Evolutionary conservation across 2,888 invertebrate genomes (phyloP).

Genomic region (Drosophila yooni): DNA sequence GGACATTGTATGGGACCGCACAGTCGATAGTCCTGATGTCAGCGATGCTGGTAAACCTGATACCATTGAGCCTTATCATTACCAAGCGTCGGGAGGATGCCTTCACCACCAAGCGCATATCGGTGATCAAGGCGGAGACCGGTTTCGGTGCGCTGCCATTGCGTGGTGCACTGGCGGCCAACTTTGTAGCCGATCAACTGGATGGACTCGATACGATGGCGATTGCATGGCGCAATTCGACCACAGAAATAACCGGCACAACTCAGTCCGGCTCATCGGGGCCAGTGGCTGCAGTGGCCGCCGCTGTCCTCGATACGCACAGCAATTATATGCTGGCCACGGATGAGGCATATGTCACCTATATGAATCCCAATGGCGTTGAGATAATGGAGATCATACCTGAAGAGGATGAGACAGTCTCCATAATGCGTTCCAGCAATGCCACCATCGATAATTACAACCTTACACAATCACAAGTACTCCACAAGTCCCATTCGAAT

Average conservation of each 20-base stretch:
- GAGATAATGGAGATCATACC: slow-evolving; percentile 85
- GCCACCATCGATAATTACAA: slow-evolving; percentile 83
- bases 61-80: slow-evolving; percentile 83
- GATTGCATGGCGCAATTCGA: slow-evolving; percentile 82
- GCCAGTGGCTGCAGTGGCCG: slow-evolving; percentile 67
- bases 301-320: slow-evolving; percentile 79
- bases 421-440: slow-evolving; percentile 83
- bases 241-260: slow-evolving; percentile 49
- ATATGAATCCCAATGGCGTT: slow-evolving; percentile 84
- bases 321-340: slow-evolving; percentile 83
- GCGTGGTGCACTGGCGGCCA: slow-evolving; percentile 69
- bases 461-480: slow-evolving; percentile 71
- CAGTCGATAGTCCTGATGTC: slow-evolving; percentile 84
- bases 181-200: slow-evolving; percentile 81
- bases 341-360: slow-evolving; percentile 83
- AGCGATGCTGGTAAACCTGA: slow-evolving; percentile 83
- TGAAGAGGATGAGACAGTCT: slow-evolving; percentile 84
- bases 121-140: slow-evolving; percentile 82
- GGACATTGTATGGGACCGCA: slow-evolving; percentile 84
- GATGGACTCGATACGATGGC: slow-evolving; percentile 81
- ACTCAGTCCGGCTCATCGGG: slow-evolving; percentile 17
- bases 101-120: slow-evolving; percentile 82
- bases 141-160: slow-evolving; percentile 78
- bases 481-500: slow-evolving; percentile 71
- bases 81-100: slow-evolving; percentile 83